phyloP scores from a whole-genome alignment of 2,888 invertebrate species.

The Sarcophaga variegata region DNA sequence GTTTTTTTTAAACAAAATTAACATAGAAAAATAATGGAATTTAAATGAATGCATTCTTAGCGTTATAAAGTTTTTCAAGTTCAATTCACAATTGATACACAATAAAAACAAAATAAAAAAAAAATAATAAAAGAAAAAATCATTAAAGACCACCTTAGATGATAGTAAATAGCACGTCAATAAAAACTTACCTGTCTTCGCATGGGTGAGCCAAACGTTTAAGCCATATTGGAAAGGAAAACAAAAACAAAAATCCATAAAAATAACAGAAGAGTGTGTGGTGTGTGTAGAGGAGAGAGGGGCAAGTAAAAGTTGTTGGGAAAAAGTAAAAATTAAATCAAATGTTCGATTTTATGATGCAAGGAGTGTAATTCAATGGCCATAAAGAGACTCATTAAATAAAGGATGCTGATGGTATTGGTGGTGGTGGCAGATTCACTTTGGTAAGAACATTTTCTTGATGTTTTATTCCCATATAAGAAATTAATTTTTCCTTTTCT shows the following conservation, averaged over 20 bases:
- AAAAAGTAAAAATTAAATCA: slow-evolving; percentile 55
- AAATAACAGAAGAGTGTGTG: background rate
- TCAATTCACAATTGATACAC: too few species aligned
- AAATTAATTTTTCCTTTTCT: background rate
- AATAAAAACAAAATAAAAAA: too few species aligned
- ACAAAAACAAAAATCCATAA: slow-evolving; percentile 52
- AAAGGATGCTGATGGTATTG: background rate
- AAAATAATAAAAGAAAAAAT: too few species aligned
- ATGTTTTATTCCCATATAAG: slow-evolving; percentile 22
- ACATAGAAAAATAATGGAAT: too few species aligned
- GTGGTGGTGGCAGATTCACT: background rate
- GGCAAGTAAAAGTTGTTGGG: background rate
- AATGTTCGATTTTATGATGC: slow-evolving; percentile 61
- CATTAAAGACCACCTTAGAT: too few species aligned
- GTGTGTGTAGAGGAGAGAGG: background rate
- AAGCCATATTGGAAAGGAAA: slow-evolving; percentile 39
- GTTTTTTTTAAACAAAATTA: too few species aligned
- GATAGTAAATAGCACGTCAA: background rate
- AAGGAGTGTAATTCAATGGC: slow-evolving; percentile 56
- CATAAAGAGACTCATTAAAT: slow-evolving; percentile 60
- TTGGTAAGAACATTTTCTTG: background rate
- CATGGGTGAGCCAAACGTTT: slow-evolving; percentile 36
- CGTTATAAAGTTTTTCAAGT: too few species aligned
- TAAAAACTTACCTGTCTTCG: slow-evolving; percentile 55
- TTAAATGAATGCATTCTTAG: too few species aligned